Percentiles rank a stretch among this genome's conserved stretches.
These are phyloP conservation scores for Rallus limicola DNA, from an alignment of 2,113 vertebrate species.

Conservation along the genomic window DNA sequence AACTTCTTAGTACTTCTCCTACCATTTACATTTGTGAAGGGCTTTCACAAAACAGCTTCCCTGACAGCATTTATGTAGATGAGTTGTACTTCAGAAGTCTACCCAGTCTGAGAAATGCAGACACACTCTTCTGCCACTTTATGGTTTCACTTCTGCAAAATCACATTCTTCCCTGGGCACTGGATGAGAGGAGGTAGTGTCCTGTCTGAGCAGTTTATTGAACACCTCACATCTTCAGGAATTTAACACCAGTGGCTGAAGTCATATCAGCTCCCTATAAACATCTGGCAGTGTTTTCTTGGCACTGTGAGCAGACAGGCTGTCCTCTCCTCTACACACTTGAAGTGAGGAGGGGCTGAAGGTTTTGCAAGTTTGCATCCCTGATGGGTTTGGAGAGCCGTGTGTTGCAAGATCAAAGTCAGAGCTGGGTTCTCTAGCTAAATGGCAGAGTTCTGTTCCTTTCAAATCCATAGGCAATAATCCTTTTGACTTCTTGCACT, in stretches of 20 bases:
- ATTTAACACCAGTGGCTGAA: not conserved
- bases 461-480: not conserved
- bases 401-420: not conserved
- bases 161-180: not conserved
- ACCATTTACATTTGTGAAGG: not conserved
- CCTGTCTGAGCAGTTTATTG: not conserved
- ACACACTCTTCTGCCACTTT: not conserved
- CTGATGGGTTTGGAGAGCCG: not conserved
- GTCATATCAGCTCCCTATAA: not conserved
- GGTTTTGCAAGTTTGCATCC: not conserved
- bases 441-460: not conserved
- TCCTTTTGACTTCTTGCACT: not conserved
- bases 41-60: not conserved
- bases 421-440: not conserved
- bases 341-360: not conserved
- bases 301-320: not conserved
- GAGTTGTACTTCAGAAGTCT: not conserved
- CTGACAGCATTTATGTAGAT: not conserved
- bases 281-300: not conserved
- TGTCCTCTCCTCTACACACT: not conserved
- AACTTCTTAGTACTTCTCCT: not conserved
- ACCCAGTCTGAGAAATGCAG: not conserved
- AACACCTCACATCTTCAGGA: not conserved
- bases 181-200: not conserved
- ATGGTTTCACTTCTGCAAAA: not conserved